Base-by-base conservation (phyloP, 2,797 vertebrate species). In the Rhinichthys osculus region DNA sequence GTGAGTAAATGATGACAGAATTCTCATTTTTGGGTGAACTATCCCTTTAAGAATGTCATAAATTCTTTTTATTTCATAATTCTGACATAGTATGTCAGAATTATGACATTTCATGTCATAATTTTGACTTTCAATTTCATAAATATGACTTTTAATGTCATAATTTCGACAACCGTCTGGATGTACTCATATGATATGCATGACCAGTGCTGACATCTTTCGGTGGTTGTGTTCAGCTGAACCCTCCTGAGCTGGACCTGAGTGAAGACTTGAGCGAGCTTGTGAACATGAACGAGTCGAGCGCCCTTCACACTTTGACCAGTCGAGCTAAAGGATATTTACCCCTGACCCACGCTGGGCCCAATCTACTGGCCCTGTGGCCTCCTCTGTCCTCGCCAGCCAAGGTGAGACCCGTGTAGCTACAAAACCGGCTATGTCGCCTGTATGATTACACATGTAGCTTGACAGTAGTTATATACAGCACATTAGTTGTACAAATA, bases 261-360 rank as follows among this genome's bases (percentile, higher is more conserved):
- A 94, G 95, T 0, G 97, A 98, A 73, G 96, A 99, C 44, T 92
- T 99, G 84, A 96, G 97, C 0, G 84, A 94, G 0, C 95, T 99
- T 13, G 47, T 95, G 89, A 97, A 92, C 9, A 92, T 98, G 84
- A 99, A 97, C 0, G 96, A 96, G 33, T 96, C 96, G 19, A 96
- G 97, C 0, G 88, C 96, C 8, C 74, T 98, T 64, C 90, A 99
- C 92, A 97, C 95, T 0, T 94, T 99, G 40, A 93, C 86, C 87
- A 93, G 93, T 66, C 95, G 98, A 7, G 94, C 93, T 70, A 91
- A 77, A 38, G 94, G 95, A 30, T 94, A 92, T 90, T 91, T 94
- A 78, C 94, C 93, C 4, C 94, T 96, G 77, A 98, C 97, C 0
- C 92, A 91, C 1, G 91, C 95, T 0, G 98, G 98, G 4, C 95